A percentile compares a stretch with the other conserved stretches of the same genome.
These are phyloP conservation scores for Vimba vimba DNA, from an alignment of 2,113 vertebrate species.

Conservation along the genomic window DNA sequence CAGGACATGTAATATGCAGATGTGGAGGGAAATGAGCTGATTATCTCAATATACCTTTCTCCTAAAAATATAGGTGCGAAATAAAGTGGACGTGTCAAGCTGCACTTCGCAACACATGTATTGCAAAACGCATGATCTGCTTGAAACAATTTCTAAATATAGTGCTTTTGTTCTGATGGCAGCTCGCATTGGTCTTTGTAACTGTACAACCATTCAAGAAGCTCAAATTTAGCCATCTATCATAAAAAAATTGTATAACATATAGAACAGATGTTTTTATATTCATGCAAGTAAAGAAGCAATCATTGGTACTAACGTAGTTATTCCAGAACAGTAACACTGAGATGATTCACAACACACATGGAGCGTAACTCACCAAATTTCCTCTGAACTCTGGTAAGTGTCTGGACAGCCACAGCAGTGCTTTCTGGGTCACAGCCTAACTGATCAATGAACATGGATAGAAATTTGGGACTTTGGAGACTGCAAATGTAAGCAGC, in stretches of 20 bases:
- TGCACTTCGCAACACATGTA: background rate
- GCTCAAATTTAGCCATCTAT: background rate
- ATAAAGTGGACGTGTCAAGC: conserved; percentile 11
- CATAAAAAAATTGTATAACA: background rate
- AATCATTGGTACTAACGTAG: conserved; percentile 10
- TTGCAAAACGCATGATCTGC: background rate
- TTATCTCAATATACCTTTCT: conserved; percentile 4
- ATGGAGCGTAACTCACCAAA: background rate
- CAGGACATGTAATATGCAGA: conserved; percentile 40
- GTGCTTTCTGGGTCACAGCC: conserved; percentile 44
- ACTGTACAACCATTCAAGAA: background rate
- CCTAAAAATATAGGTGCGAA: background rate
- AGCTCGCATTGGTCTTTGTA: background rate
- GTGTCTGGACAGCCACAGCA: conserved; percentile 22
- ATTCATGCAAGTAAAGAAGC: conserved; percentile 6
- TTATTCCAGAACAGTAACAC: conserved; percentile 14
- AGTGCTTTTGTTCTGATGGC: background rate
- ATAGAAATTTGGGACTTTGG: conserved; percentile 48
- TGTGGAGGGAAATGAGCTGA: conserved; percentile 1
- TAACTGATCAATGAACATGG: conserved; percentile 43
- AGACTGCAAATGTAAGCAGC: conserved; percentile 45
- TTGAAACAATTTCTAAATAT: background rate
- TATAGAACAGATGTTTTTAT: conserved; percentile 20
- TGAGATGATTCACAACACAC: conserved; percentile 23
- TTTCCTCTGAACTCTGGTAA: conserved; percentile 23